These are phyloP conservation scores for Sorex fumeus DNA, from an alignment of 2,113 vertebrate species.

Conservation along the genomic window DNA sequence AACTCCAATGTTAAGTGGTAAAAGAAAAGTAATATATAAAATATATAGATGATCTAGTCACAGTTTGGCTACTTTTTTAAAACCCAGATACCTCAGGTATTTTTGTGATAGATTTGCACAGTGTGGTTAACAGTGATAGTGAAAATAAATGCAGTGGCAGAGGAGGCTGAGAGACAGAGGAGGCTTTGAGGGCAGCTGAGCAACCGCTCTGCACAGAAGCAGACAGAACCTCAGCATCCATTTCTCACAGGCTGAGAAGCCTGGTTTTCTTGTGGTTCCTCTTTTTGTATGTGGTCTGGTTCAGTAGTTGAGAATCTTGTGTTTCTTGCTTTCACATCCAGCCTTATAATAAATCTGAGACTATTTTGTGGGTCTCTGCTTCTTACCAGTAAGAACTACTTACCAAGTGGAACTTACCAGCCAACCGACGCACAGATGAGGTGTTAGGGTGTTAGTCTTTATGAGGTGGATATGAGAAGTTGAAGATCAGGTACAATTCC, in stretches of 20 bases:
- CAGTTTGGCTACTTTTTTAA: conserved; percentile 26
- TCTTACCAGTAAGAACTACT: not conserved
- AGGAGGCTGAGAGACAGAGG: not conserved
- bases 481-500: not conserved
- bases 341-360: not conserved
- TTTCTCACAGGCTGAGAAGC: not conserved
- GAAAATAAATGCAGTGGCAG: not conserved
- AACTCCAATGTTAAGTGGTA: not conserved
- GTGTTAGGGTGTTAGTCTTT: not conserved
- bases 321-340: not conserved
- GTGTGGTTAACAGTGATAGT: not conserved
- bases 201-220: not conserved
- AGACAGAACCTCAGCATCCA: not conserved
- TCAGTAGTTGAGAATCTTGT: conserved; percentile 18
- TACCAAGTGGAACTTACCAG: conserved; percentile 20
- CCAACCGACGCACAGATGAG: not conserved
- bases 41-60: not conserved
- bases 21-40: conserved; percentile 18
- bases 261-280: not conserved
- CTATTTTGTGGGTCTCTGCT: not conserved
- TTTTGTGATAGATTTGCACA: conserved; percentile 31
- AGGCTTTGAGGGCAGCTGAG: not conserved
- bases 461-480: not conserved
- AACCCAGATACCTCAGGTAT: not conserved
- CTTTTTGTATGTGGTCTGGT: conserved; percentile 35